A percentile compares a stretch with the other conserved stretches of the same genome.
Conservation (phyloP, 2,888 invertebrate species). For the Lottia scabra region DNA sequence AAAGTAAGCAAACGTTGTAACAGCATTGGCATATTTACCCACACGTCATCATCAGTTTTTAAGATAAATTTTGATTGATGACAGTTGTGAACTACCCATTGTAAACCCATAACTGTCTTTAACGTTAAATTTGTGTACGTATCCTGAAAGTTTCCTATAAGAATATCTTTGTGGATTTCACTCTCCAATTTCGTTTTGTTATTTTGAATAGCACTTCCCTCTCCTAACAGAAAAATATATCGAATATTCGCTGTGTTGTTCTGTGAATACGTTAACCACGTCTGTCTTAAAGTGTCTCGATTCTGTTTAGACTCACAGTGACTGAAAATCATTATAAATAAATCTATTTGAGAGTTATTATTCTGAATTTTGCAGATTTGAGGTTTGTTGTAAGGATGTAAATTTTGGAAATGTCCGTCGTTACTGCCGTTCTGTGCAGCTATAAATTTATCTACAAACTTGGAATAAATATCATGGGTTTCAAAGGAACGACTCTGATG, state of each 20-base stretch:
- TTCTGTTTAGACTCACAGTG: background rate
- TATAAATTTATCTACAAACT: background rate
- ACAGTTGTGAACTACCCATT: conserved; percentile 9
- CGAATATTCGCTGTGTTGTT: background rate
- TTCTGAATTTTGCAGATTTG: background rate
- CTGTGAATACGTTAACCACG: background rate
- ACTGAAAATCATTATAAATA: background rate
- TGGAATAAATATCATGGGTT: background rate
- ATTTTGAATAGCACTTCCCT: background rate
- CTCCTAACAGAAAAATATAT: background rate
- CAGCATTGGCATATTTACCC: conserved; percentile 15
- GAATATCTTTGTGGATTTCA: conserved; percentile 8
- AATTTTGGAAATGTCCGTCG: background rate
- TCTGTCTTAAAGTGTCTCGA: background rate
- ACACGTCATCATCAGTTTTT: conserved; percentile 22
- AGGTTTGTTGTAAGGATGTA: background rate
- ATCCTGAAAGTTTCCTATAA: conserved; percentile 14
- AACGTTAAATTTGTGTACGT: conserved; percentile 10
- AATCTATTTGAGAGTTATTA: background rate
- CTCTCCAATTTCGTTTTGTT: background rate
- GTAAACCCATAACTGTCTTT: conserved; percentile 18
- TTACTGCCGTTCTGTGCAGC: background rate
- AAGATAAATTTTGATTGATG: conserved; percentile 14
- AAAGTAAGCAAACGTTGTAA: background rate
- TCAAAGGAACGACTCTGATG: background rate